These are phyloP conservation scores for Ianthella basta DNA, from an alignment of 37 sponge, comb jelly and placozoan species.

Conservation along the genomic window DNA sequence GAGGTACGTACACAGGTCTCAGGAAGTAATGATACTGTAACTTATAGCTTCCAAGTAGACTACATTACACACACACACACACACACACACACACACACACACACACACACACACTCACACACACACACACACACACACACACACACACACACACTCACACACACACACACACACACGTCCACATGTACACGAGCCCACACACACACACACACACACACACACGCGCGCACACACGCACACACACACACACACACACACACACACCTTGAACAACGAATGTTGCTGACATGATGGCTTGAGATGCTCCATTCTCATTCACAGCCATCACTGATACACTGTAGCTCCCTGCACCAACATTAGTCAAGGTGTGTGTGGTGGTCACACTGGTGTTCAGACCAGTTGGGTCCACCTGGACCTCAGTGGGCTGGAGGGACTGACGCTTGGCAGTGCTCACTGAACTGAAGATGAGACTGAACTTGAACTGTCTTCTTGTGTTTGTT, in stretches of 20 bases:
- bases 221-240: constrained; percentile 15
- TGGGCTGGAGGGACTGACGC: no score
- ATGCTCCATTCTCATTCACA: constrained; percentile 7
- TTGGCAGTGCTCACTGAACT: no score
- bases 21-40: no score
- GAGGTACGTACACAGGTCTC: no score
- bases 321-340: constrained; percentile 9
- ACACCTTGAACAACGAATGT: constrained; percentile 1
- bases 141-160: no score
- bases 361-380: constrained; percentile 2
- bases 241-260: not conserved
- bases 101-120: no score
- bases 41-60: no score
- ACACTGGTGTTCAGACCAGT: not conserved
- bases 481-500: no score
- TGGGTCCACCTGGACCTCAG: not conserved
- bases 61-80: no score
- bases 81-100: no score
- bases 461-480: no score
- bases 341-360: not conserved
- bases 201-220: not conserved
- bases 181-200: not conserved
- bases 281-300: not conserved
- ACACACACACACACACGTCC: not conserved
- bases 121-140: no score